A percentile compares a stretch with the other conserved stretches of the same genome.
These are phyloP conservation scores for Phymanthus crucifer DNA, from an alignment of 92 coral and sea anemone species.

Conservation along the genomic window DNA sequence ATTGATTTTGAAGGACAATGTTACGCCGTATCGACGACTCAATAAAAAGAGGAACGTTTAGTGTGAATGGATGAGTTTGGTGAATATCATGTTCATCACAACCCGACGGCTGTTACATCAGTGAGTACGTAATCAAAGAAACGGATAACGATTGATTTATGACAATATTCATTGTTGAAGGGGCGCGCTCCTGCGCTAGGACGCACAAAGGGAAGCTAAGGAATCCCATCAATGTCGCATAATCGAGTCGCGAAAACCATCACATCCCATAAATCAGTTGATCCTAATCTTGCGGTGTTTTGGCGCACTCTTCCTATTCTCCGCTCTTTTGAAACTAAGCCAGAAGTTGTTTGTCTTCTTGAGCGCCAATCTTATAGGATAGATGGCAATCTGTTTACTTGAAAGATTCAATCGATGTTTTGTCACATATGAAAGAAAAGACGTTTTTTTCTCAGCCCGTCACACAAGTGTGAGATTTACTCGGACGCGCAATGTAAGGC, in stretches of 20 bases:
- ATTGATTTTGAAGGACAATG: constrained; percentile 28
- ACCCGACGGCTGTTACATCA: not conserved
- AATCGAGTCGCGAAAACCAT: constrained; percentile 44
- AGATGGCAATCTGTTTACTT: not conserved
- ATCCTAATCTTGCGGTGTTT: constrained; percentile 24
- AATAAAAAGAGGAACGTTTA: constrained; percentile 27
- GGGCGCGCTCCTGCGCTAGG: not conserved
- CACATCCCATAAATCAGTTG: constrained; percentile 14
- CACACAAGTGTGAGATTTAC: not conserved
- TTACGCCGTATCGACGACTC: constrained; percentile 33
- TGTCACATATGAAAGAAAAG: not conserved
- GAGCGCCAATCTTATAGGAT: not conserved
- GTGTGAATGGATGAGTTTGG: constrained; percentile 18
- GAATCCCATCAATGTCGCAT: constrained; percentile 68
- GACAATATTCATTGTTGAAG: not conserved
- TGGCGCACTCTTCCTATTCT: not conserved
- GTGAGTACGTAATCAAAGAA: not conserved
- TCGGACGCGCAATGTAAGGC: not conserved
- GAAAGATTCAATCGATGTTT: not conserved
- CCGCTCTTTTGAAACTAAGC: not conserved
- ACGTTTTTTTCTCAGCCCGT: not conserved
- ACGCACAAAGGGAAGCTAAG: constrained; percentile 67
- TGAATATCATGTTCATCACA: not conserved
- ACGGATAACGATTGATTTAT: not conserved
- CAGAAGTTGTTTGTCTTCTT: not conserved